A percentile compares a stretch with the other conserved stretches of the same genome.
These are phyloP conservation scores for Spizaetus ornatus DNA, from an alignment of 2,113 vertebrate species.

Conservation along the genomic window DNA sequence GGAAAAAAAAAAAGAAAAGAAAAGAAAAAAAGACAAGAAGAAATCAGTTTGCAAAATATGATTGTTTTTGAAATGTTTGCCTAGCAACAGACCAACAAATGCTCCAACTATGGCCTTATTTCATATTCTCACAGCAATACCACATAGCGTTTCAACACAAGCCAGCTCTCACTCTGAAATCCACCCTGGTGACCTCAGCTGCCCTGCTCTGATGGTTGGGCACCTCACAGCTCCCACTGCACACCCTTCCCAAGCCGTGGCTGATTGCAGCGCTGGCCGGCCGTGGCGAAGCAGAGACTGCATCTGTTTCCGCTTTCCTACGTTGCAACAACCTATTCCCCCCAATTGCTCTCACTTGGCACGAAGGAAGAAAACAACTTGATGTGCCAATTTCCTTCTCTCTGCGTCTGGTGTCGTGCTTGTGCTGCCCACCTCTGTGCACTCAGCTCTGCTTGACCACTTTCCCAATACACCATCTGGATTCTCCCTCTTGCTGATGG, in stretches of 20 bases:
- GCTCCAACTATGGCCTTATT: neutral
- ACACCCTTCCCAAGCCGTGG: neutral
- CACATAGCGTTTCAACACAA: neutral
- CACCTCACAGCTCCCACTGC: neutral
- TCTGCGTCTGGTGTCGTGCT: neutral
- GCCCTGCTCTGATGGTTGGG: neutral
- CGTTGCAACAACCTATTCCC: neutral
- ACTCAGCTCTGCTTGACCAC: neutral
- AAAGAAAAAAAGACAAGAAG: neutral
- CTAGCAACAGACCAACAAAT: constrained; percentile 44
- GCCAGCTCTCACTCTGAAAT: neutral
- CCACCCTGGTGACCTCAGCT: constrained; percentile 29
- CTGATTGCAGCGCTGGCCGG: accelerated
- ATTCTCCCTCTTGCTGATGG: neutral
- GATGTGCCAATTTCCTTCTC: constrained; percentile 4
- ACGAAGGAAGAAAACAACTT: neutral
- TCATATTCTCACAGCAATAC: neutral
- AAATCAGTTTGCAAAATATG: constrained; percentile 27
- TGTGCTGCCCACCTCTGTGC: neutral
- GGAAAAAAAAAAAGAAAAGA: no score
- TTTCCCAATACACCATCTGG: accelerated
- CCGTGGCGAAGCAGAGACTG: neutral
- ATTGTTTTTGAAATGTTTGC: constrained; percentile 15
- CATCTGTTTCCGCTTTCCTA: neutral
- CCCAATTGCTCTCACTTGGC: neutral